Evolutionary conservation across 1,140 invertebrate species (phyloP).

Genomic region (Harlomillsia oculata): DNA sequence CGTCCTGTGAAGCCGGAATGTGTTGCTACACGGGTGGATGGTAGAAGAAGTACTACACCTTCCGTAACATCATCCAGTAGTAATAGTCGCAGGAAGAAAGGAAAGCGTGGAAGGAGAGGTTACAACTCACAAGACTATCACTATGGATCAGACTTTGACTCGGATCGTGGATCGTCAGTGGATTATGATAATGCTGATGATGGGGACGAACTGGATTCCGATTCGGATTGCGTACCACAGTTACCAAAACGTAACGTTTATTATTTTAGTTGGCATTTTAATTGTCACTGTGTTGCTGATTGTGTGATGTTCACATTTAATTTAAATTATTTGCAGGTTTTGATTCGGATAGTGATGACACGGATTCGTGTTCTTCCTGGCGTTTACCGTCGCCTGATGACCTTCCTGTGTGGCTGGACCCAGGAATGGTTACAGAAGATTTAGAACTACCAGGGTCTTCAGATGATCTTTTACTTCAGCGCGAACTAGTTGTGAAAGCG

Average conservation of each 20-base stretch:
- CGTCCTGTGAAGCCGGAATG: constrained; percentile 20
- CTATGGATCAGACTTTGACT: constrained; percentile 37
- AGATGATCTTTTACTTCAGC: constrained; percentile 75
- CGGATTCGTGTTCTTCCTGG: too few relatives aligned
- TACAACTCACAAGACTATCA: constrained; percentile 34
- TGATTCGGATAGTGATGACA: too few relatives aligned
- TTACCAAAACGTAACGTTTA: too few relatives aligned
- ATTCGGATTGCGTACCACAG: constrained; percentile 38
- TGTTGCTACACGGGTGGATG: constrained; percentile 20
- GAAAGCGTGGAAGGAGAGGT: constrained; percentile 17
- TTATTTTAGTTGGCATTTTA: too few relatives aligned
- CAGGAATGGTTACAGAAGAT: constrained; percentile 54
- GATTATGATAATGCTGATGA: constrained; percentile 32
- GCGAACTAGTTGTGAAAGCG: constrained; percentile 64
- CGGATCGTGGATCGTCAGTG: too few relatives aligned
- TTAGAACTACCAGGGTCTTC: constrained; percentile 75
- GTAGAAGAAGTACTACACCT: neutral
- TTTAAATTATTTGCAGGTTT: too few relatives aligned
- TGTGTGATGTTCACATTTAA: too few relatives aligned
- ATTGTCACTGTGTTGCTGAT: too few relatives aligned
- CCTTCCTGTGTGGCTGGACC: constrained; percentile 78
- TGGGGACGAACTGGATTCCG: constrained; percentile 23
- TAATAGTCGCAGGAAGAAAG: too few relatives aligned
- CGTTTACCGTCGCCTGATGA: constrained; percentile 64
- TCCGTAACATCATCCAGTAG: neutral